Conservation (phyloP, 2,113 vertebrate species). For the Fregata magnificens region DNA sequence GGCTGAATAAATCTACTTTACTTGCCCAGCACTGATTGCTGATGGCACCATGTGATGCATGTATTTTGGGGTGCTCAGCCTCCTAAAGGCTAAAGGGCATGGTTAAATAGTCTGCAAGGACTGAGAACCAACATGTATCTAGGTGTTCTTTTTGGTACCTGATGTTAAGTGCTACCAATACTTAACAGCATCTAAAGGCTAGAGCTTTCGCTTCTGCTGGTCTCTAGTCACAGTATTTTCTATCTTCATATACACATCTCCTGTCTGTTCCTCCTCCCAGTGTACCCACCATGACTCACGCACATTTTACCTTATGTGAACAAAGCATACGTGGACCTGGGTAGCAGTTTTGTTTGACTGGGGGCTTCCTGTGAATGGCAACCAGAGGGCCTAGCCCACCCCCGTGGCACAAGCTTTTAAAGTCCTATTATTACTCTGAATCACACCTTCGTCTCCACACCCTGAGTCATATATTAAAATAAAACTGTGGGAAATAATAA, state of each 20-base stretch:
- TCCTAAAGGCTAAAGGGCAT: background rate
- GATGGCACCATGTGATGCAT: background rate
- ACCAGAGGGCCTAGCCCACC: background rate
- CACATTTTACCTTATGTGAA: background rate
- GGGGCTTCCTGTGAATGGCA: conserved; percentile 16
- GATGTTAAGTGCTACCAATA: background rate
- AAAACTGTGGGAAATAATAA: conserved; percentile 68
- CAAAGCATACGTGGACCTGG: background rate
- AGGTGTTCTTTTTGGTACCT: background rate
- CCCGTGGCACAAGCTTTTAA: conserved; percentile 35
- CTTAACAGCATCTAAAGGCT: background rate
- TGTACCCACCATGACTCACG: background rate
- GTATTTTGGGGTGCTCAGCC: background rate
- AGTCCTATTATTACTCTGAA: conserved; percentile 51
- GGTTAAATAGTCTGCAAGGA: background rate
- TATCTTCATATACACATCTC: background rate
- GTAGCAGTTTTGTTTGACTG: background rate
- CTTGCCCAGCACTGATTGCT: background rate
- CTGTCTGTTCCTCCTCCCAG: background rate
- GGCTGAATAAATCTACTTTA: background rate
- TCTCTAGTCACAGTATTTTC: background rate
- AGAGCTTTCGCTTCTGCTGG: background rate
- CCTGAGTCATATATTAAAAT: conserved; percentile 56
- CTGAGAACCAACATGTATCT: background rate
- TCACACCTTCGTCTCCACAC: conserved; percentile 57